Percentiles rank a stretch among this genome's conserved stretches.
Evolutionary conservation across 2,113 vertebrate genomes (phyloP).

Genomic region (Nipponia nippon): DNA sequence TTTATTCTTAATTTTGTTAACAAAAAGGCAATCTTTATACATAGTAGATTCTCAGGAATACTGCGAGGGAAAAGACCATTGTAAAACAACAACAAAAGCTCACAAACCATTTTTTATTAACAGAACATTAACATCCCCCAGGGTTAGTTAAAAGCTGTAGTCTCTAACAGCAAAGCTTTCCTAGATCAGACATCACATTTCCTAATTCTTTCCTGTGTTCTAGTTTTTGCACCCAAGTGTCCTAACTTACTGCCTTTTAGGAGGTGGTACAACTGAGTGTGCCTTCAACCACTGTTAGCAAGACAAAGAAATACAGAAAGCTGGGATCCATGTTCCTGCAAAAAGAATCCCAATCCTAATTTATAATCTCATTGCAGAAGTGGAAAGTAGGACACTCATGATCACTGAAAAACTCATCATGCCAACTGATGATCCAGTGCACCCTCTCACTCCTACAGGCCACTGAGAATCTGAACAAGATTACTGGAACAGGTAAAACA

Average conservation of each 20-base stretch:
- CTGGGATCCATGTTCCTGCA: background rate
- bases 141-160: background rate
- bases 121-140: background rate
- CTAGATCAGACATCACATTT: background rate
- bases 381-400: background rate
- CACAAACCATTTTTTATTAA: background rate
- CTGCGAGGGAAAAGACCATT: background rate
- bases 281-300: background rate
- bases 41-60: background rate
- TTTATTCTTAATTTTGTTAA: background rate
- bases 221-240: background rate
- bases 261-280: background rate
- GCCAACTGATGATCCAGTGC: background rate
- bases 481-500: background rate
- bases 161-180: background rate
- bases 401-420: background rate
- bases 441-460: background rate
- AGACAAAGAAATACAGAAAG: background rate
- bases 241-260: background rate
- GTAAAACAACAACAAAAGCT: background rate
- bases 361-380: background rate
- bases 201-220: background rate
- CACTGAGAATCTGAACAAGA: background rate
- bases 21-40: background rate
- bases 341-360: background rate